These are phyloP conservation scores for Carlito syrichta DNA, from an alignment of 2,113 vertebrate genomes.

Conservation along the genomic window DNA sequence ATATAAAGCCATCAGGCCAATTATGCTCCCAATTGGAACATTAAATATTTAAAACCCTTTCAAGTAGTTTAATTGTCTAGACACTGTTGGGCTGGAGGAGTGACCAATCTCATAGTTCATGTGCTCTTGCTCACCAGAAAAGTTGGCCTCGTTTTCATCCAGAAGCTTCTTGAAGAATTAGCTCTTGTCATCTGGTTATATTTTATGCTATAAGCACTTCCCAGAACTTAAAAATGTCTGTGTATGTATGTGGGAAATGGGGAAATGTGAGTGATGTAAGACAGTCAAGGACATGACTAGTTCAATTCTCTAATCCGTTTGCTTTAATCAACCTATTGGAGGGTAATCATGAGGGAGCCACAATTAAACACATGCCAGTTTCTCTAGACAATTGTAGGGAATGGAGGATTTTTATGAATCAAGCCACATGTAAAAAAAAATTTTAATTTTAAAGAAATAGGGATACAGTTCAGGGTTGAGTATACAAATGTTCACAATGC, in stretches of 20 bases:
- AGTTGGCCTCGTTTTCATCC: conserved; percentile 3
- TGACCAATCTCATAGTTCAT: background rate
- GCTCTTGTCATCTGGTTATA: background rate
- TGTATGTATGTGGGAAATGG: background rate
- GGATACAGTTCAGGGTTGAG: no score
- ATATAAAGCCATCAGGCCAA: background rate
- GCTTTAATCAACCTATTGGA: background rate
- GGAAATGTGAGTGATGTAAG: background rate
- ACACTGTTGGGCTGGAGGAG: background rate
- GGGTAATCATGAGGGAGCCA: background rate
- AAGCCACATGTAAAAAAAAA: no score
- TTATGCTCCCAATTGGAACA: background rate
- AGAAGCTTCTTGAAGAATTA: conserved; percentile 16
- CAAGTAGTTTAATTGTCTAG: background rate
- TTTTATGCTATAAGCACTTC: background rate
- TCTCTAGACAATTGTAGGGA: conserved; percentile 2
- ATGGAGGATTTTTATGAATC: background rate
- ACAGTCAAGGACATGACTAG: background rate
- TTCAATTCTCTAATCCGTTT: background rate
- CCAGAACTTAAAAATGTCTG: conserved; percentile 1
- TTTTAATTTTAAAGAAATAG: no score
- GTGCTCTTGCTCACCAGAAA: background rate
- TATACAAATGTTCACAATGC: no score
- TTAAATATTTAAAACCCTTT: conserved; percentile 26
- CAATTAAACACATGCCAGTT: background rate